Percentiles rank a stretch among this genome's conserved stretches.
phyloP scores from a whole-genome alignment of 2,888 invertebrate species.

The Eutolmus rufibarbis region DNA sequence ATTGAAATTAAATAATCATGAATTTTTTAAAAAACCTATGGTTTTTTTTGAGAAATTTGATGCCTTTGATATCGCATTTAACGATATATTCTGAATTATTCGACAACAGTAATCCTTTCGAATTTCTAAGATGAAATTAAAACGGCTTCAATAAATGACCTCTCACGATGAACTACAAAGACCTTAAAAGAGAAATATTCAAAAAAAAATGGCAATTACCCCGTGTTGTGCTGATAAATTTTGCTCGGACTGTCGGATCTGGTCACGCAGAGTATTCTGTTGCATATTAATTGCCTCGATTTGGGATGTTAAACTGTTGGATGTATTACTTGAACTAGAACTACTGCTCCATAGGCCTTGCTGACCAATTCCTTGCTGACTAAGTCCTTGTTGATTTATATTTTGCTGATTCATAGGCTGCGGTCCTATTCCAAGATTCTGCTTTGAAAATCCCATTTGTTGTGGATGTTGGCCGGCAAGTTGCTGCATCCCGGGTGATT shows the following conservation, averaged over 20 bases:
- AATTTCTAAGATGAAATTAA: background rate
- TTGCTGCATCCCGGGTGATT: conserved; percentile 48
- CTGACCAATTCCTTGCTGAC: conserved; percentile 47
- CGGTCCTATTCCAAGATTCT: conserved; percentile 8
- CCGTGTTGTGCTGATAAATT: conserved; percentile 96
- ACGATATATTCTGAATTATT: background rate
- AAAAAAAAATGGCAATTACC: conserved; percentile 64
- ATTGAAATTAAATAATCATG: too few relatives aligned
- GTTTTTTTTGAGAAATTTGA: background rate
- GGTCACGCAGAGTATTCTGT: conserved; percentile 84
- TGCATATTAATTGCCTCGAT: conserved; percentile 75
- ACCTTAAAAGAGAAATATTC: conserved; percentile 12
- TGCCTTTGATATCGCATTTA: background rate
- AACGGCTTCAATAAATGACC: background rate
- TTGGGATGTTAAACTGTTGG: conserved; percentile 60
- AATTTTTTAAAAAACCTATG: too few relatives aligned
- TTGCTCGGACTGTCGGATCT: conserved; percentile 94
- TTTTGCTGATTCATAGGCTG: conserved; percentile 47
- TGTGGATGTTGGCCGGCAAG: conserved; percentile 44
- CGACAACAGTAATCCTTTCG: background rate
- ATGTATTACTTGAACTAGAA: conserved; percentile 49
- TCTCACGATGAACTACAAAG: background rate
- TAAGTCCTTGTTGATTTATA: conserved; percentile 45
- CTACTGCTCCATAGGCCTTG: conserved; percentile 42
- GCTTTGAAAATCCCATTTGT: conserved; percentile 48